A percentile compares a stretch with the other conserved stretches of the same genome.
Evolutionary conservation across 2,888 invertebrate species (phyloP).

Genomic region (Proisotoma minuta): DNA sequence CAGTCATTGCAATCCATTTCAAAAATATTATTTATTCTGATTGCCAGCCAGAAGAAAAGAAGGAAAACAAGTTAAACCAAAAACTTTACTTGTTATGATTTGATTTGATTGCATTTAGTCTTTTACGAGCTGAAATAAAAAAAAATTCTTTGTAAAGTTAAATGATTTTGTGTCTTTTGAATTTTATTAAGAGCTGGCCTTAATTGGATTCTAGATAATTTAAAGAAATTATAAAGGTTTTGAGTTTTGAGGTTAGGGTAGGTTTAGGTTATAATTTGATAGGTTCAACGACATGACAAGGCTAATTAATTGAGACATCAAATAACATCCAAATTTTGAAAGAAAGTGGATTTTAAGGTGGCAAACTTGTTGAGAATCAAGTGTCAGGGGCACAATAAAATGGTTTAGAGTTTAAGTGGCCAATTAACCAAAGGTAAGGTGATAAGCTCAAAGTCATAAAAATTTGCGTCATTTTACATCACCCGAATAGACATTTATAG

Average conservation of each 20-base stretch:
- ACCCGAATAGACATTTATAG: too few species aligned
- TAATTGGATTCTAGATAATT: background rate
- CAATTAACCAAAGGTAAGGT: background rate
- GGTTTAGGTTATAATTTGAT: too few species aligned
- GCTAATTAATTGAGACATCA: background rate
- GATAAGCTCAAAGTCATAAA: background rate
- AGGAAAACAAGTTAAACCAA: background rate
- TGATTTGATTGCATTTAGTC: background rate
- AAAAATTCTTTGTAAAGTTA: background rate
- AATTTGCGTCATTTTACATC: background rate
- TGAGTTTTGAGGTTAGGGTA: too few species aligned
- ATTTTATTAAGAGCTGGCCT: background rate
- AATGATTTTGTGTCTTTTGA: background rate
- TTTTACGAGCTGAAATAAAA: slow-evolving; percentile 1
- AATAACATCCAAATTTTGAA: background rate
- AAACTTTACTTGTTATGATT: background rate
- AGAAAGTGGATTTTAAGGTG: background rate
- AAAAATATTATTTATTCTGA: background rate
- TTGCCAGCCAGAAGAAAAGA: background rate
- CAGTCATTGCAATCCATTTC: too few species aligned
- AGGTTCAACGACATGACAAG: background rate
- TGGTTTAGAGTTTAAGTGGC: background rate
- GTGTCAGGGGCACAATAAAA: background rate
- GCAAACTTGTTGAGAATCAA: background rate
- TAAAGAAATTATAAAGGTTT: too few species aligned